These are phyloP conservation scores for Heterodera carotae DNA, from an alignment of 1,140 invertebrate genomes.

Conservation along the genomic window DNA sequence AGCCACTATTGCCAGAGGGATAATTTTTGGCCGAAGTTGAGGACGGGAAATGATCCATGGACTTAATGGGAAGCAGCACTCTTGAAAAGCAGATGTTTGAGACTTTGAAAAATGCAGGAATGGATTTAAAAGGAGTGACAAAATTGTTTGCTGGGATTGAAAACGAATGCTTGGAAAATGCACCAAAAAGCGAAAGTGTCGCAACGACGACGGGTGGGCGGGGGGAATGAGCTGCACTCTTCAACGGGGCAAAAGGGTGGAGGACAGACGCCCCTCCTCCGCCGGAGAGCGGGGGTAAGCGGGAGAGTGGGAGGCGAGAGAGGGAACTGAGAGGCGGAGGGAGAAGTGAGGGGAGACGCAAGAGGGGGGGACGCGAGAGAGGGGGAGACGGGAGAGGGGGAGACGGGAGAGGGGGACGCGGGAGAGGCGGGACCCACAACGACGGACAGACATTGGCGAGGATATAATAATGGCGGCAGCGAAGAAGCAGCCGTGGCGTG, in stretches of 20 bases:
- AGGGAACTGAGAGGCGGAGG: neutral
- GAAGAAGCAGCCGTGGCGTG: neutral
- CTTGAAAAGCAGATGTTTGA: neutral
- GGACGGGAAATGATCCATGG: neutral
- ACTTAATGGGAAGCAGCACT: neutral
- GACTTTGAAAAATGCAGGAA: neutral
- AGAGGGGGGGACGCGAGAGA: neutral
- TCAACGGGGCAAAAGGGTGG: no score
- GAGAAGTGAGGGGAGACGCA: neutral
- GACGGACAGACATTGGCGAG: neutral
- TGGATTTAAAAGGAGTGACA: neutral
- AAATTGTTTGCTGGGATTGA: neutral
- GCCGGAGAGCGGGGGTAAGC: neutral
- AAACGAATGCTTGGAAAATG: neutral
- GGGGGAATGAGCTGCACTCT: neutral
- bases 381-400: neutral
- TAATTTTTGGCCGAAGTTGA: neutral
- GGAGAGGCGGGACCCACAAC: no score
- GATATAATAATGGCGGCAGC: neutral
- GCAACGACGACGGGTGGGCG: neutral
- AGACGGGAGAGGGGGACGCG: neutral
- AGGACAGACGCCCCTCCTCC: neutral
- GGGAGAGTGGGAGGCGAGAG: neutral
- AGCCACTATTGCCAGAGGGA: neutral
- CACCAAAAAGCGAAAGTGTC: neutral